These are phyloP conservation scores for Ylistrum balloti DNA, from an alignment of 1,140 invertebrate genomes.

Conservation along the genomic window DNA sequence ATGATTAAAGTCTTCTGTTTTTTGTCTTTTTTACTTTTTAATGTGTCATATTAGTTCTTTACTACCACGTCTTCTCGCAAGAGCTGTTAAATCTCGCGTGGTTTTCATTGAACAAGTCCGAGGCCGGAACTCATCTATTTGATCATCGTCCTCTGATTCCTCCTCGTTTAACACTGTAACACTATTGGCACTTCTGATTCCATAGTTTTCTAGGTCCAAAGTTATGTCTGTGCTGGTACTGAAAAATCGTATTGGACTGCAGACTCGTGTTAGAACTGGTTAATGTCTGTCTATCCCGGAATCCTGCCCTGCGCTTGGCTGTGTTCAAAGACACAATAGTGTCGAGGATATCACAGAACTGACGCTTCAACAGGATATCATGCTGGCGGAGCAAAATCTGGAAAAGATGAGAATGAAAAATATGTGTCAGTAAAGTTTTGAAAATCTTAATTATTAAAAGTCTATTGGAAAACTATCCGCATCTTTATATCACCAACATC, in stretches of 20 bases:
- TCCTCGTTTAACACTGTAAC: slow-evolving; percentile 67
- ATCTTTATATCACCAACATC: too few species aligned
- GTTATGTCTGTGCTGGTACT: slow-evolving; percentile 56
- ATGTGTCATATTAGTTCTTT: slow-evolving; percentile 77
- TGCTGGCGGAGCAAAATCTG: slow-evolving; percentile 77
- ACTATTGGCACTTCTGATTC: slow-evolving; percentile 69
- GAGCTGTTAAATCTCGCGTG: slow-evolving; percentile 74
- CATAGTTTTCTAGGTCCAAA: slow-evolving; percentile 65
- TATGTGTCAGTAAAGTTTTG: too few species aligned
- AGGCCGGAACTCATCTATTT: slow-evolving; percentile 65
- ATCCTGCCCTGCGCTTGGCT: slow-evolving; percentile 36
- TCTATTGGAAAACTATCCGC: too few species aligned
- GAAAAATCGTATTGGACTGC: slow-evolving; percentile 55
- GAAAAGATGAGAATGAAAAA: slow-evolving; percentile 32
- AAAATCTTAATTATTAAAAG: too few species aligned
- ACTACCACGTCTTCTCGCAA: slow-evolving; percentile 76
- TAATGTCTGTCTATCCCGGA: background rate
- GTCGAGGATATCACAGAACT: slow-evolving; percentile 77
- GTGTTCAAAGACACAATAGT: slow-evolving; percentile 70
- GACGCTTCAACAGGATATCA: slow-evolving; percentile 75
- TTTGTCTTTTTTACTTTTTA: too few species aligned
- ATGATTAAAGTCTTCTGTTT: too few species aligned
- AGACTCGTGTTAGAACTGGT: slow-evolving; percentile 52
- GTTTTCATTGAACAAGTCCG: slow-evolving; percentile 77
- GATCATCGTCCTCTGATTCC: slow-evolving; percentile 62